Evolutionary conservation across 2,888 invertebrate species (phyloP).

Genomic region (Bhutanitis thaidina): DNA sequence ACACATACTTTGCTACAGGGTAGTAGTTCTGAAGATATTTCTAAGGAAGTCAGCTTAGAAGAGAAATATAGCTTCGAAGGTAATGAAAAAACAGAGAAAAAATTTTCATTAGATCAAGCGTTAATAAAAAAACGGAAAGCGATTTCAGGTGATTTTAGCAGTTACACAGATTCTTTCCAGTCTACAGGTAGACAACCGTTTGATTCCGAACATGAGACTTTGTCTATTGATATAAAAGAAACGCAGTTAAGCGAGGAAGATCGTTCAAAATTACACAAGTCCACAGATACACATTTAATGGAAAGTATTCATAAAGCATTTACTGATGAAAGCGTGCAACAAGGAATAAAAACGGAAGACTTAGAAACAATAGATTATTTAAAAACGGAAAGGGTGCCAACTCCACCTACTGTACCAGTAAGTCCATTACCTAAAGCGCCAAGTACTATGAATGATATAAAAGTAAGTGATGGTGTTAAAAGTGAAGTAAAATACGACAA

Average conservation of each 20-base stretch:
- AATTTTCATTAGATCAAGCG: background rate
- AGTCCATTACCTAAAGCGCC: conserved; percentile 79
- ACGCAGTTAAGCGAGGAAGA: background rate
- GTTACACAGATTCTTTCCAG: conserved; percentile 31
- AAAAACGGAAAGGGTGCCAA: conserved; percentile 66
- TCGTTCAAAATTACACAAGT: conserved; percentile 23
- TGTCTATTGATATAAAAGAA: background rate
- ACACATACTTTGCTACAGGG: conserved; percentile 40
- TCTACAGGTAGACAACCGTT: conserved; percentile 32
- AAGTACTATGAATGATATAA: conserved; percentile 57
- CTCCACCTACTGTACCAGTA: conserved; percentile 85
- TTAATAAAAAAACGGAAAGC: conserved; percentile 17
- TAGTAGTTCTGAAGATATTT: conserved; percentile 67
- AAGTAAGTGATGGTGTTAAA: conserved; percentile 61
- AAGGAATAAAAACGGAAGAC: conserved; percentile 65
- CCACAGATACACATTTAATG: conserved; percentile 36
- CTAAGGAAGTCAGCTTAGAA: conserved; percentile 65
- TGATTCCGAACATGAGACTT: conserved; percentile 21
- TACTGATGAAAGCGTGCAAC: conserved; percentile 56
- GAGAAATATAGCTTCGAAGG: conserved; percentile 68
- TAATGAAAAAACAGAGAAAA: conserved; percentile 46
- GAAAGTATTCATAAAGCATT: conserved; percentile 67
- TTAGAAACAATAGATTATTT: conserved; percentile 49
- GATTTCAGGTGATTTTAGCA: conserved; percentile 23
- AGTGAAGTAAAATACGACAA: conserved; percentile 64